Evolutionary conservation across 2,113 vertebrate genomes (phyloP).

Genomic region (Leucopsar rothschildi): DNA sequence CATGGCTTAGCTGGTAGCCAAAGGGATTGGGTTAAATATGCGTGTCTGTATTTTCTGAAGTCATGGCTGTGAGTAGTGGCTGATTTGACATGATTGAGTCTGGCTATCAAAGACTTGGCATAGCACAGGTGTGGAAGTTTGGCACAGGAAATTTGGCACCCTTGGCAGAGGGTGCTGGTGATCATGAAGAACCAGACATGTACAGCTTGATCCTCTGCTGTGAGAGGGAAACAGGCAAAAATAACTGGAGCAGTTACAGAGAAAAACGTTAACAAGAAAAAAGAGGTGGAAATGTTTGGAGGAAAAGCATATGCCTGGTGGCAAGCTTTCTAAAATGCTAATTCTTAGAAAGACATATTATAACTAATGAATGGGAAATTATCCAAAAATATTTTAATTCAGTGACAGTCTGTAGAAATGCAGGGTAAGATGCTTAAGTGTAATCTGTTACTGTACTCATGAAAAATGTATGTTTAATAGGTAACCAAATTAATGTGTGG

Average conservation of each 20-base stretch:
- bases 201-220: background rate
- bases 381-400: background rate
- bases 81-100: background rate
- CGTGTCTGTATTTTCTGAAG: background rate
- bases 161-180: background rate
- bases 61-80: background rate
- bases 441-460: background rate
- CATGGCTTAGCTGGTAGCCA: background rate
- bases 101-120: background rate
- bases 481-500: background rate
- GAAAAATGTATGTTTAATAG: background rate
- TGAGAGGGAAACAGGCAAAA: background rate
- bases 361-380: background rate
- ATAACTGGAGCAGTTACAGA: background rate
- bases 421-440: background rate
- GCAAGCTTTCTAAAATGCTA: background rate
- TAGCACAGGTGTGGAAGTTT: background rate
- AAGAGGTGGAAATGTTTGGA: background rate
- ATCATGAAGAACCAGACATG: fast-evolving
- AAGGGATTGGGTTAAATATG: background rate
- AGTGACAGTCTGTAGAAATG: background rate
- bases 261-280: background rate
- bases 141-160: background rate
- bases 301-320: background rate
- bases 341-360: background rate